These are phyloP conservation scores for Drosophila putrida DNA, from an alignment of 2,888 invertebrate genomes.

Conservation along the genomic window DNA sequence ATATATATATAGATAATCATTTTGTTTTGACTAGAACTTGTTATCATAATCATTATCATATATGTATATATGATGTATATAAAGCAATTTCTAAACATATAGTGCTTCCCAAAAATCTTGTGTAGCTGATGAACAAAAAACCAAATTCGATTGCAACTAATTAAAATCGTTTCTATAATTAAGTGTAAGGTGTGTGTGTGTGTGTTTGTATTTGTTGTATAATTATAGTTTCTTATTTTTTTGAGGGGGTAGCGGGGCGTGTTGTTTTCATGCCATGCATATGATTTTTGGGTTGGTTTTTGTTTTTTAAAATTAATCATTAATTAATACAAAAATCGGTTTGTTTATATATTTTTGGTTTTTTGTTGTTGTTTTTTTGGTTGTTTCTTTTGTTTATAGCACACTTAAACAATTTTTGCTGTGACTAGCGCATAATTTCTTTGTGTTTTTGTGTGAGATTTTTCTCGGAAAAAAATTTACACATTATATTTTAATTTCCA, in stretches of 20 bases:
- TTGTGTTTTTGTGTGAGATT: slow-evolving; percentile 49
- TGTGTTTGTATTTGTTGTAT: slow-evolving; percentile 13
- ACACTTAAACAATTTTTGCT: slow-evolving; percentile 65
- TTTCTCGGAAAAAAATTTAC: slow-evolving; percentile 76
- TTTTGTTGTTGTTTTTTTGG: slow-evolving; percentile 15
- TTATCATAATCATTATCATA: slow-evolving; percentile 50
- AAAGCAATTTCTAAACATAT: slow-evolving; percentile 51
- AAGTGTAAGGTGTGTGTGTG: neutral
- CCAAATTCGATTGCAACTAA: slow-evolving; percentile 49
- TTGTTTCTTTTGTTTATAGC: slow-evolving; percentile 45
- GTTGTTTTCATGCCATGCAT: slow-evolving; percentile 68
- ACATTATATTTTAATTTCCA: slow-evolving; percentile 48
- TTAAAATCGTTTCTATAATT: slow-evolving; percentile 7
- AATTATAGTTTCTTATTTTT: slow-evolving; percentile 13
- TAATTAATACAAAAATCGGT: slow-evolving; percentile 60
- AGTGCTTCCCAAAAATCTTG: slow-evolving; percentile 22
- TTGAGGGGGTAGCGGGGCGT: slow-evolving; percentile 28
- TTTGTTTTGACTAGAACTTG: slow-evolving; percentile 74
- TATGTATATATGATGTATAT: slow-evolving; percentile 12
- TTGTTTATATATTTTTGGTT: slow-evolving; percentile 29
- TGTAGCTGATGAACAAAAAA: slow-evolving; percentile 5
- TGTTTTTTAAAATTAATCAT: slow-evolving; percentile 42
- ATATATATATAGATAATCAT: slow-evolving; percentile 64
- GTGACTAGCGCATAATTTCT: slow-evolving; percentile 68
- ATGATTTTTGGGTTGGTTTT: slow-evolving; percentile 36